These are phyloP conservation scores for Chaetura pelagica DNA, from an alignment of 2,113 vertebrate species.

Conservation along the genomic window DNA sequence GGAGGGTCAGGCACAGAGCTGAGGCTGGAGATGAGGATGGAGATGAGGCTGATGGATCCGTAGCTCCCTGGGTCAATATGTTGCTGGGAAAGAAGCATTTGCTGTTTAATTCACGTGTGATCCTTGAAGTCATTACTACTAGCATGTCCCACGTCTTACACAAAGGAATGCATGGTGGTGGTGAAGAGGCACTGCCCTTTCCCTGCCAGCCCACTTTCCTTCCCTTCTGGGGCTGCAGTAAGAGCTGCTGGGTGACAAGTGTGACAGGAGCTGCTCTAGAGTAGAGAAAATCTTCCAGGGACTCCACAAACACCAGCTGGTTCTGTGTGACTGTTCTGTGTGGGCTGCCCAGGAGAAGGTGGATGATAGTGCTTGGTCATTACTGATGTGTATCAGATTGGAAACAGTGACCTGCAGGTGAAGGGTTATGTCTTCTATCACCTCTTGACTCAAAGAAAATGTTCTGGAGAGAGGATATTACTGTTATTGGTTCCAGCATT, in stretches of 20 bases:
- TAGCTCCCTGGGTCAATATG: neutral
- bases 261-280: neutral
- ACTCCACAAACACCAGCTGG: fast-evolving
- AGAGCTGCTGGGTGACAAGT: neutral
- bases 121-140: neutral
- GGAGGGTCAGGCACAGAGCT: too few relatives aligned
- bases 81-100: neutral
- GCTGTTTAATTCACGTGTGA: fast-evolving
- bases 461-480: neutral
- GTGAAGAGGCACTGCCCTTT: neutral
- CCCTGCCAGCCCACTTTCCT: fast-evolving
- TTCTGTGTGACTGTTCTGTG: fast-evolving
- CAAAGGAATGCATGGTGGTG: fast-evolving
- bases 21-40: too few relatives aligned
- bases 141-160: neutral
- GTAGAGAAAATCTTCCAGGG: neutral
- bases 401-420: neutral
- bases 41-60: too few relatives aligned
- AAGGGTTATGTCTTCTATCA: fast-evolving
- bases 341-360: neutral
- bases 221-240: neutral
- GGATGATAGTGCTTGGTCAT: neutral
- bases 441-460: fast-evolving
- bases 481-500: neutral
- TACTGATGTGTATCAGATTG: fast-evolving